A percentile compares a stretch with the other conserved stretches of the same genome.
Evolutionary conservation across 2,113 vertebrate species (phyloP).

Genomic region (Budorcas taxicolor): DNA sequence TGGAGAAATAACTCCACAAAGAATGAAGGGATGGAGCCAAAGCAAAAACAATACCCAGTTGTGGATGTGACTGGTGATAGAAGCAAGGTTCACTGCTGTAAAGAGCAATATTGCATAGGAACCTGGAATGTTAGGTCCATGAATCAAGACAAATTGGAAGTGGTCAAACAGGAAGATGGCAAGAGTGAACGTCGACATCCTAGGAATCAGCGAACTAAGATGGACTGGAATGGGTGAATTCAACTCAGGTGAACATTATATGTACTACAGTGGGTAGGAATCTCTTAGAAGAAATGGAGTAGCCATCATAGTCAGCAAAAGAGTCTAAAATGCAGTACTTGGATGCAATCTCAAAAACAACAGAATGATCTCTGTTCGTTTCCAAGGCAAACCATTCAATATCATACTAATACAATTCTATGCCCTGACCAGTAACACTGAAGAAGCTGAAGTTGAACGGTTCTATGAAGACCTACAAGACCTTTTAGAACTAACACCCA

Average conservation of each 20-base stretch:
- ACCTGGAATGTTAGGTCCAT: neutral
- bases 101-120: neutral
- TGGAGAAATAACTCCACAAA: neutral
- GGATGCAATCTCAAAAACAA: neutral
- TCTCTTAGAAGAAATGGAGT: neutral
- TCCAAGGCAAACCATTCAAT: neutral
- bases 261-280: neutral
- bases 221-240: neutral
- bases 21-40: neutral
- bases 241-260: neutral
- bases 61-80: neutral
- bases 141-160: neutral
- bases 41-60: neutral
- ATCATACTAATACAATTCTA: neutral
- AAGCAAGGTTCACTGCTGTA: neutral
- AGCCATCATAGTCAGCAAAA: neutral
- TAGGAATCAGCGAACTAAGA: neutral
- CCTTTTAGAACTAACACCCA: neutral
- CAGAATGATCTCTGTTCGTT: neutral
- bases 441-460: neutral
- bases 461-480: neutral
- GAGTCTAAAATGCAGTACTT: neutral
- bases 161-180: neutral
- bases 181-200: fast-evolving
- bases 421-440: fast-evolving